Evolutionary conservation across 2,113 vertebrate species (phyloP).

Genomic region (Rynchops niger): DNA sequence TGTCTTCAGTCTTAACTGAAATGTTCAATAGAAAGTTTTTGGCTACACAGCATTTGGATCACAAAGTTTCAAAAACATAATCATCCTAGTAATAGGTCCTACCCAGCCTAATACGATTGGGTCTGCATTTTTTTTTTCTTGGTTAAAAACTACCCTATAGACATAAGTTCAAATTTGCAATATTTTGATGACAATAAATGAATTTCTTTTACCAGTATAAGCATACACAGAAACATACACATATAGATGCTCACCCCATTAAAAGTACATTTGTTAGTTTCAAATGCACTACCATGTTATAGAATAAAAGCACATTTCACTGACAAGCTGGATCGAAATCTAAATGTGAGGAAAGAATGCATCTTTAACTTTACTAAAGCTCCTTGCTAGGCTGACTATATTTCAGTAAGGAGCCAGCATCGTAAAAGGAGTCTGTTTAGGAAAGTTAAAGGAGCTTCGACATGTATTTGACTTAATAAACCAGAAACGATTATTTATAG

Average conservation of each 20-base stretch:
- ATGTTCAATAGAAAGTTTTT: neutral
- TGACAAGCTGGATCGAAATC: neutral
- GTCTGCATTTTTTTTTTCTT: fast-evolving
- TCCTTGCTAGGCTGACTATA: neutral
- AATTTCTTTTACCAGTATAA: neutral
- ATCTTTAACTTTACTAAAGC: neutral
- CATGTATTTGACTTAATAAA: neutral
- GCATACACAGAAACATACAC: neutral
- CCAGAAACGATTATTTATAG: neutral
- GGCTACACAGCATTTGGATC: neutral
- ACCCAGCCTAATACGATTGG: neutral
- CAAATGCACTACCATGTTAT: neutral
- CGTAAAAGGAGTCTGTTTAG: neutral
- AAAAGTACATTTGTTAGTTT: neutral
- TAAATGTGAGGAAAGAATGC: neutral
- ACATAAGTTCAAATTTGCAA: neutral
- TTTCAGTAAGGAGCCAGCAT: neutral
- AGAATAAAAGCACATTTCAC: neutral
- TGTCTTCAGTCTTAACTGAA: neutral
- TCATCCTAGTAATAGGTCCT: neutral
- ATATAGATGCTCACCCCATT: neutral
- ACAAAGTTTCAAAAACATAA: neutral
- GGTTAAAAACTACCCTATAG: neutral
- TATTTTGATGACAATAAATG: neutral
- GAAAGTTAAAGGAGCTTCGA: neutral